Base-by-base conservation (phyloP, 2,797 vertebrate species). In the Gambelia wislizenii region DNA sequence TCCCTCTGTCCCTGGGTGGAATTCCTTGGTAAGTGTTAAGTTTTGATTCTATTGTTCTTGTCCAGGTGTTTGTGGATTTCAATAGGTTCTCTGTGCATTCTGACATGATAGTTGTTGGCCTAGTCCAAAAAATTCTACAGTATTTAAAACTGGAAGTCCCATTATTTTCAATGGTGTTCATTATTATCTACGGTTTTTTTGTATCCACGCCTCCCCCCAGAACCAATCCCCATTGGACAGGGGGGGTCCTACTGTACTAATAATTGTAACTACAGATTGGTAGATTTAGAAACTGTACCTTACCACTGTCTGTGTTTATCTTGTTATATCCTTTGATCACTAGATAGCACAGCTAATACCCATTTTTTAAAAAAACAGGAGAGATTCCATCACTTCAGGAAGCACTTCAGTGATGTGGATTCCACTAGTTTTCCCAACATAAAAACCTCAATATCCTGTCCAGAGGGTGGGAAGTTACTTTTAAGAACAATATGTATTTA, bases 161-260 rank as follows among this genome's bases (percentile, higher is more conserved):
- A n/a, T n/a, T n/a, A n/a, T n/a, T n/a, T n/a, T n/a, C n/a, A n/a
- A n/a, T n/a, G n/a, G n/a, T n/a, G n/a, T n/a, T n/a, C n/a, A n/a
- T n/a, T n/a, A n/a, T n/a, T n/a, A n/a, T n/a, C n/a, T n/a, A n/a
- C n/a, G n/a, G n/a, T n/a, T n/a, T n/a, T n/a, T n/a, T n/a, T n/a
- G n/a, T n/a, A n/a, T n/a, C n/a, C n/a, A n/a, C n/a, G n/a, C n/a
- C n/a, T n/a, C n/a, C n/a, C n/a, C 0, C 4, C 89, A 84, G 90
- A 80, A 77, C 39, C 76, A 84, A 59, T n/a, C 83, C 89, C 85
- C 61, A 82, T 59, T 54, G 61, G n/a, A n/a, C n/a, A n/a, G n/a
- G n/a, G n/a, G n/a, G n/a, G n/a, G n/a, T n/a, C n/a, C n/a, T n/a
- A n/a, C n/a, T n/a, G n/a, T n/a, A n/a, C n/a, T n/a, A n/a, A n/a